A percentile compares a stretch with the other conserved stretches of the same genome.
These are phyloP conservation scores for Cathartes aura DNA, from an alignment of 2,113 vertebrate species.

Conservation along the genomic window DNA sequence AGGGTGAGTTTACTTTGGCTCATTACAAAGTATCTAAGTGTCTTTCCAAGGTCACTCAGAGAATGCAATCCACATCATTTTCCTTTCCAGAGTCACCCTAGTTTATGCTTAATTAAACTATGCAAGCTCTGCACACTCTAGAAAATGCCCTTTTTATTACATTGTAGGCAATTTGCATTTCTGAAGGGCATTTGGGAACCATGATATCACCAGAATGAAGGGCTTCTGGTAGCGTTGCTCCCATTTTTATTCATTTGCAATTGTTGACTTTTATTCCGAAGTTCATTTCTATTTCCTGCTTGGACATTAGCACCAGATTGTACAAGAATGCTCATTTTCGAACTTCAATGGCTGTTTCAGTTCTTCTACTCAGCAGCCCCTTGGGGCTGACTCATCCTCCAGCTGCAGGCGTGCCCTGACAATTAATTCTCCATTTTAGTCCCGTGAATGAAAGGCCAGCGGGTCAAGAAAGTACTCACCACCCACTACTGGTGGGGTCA, in stretches of 20 bases:
- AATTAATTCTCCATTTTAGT: conserved; percentile 33
- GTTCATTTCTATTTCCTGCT: conserved; percentile 67
- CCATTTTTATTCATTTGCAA: conserved; percentile 40
- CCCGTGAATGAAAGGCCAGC: background rate
- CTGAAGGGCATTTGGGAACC: conserved; percentile 61
- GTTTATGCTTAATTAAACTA: conserved; percentile 71
- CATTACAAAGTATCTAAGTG: background rate
- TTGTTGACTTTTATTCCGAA: conserved; percentile 54
- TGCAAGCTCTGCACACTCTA: conserved; percentile 68
- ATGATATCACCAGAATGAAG: conserved; percentile 44
- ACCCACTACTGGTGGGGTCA: background rate
- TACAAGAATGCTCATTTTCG: conserved; percentile 53
- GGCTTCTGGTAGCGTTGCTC: conserved; percentile 14
- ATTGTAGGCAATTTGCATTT: conserved; percentile 44
- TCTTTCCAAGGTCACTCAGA: conserved; percentile 50
- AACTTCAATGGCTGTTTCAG: background rate
- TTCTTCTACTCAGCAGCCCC: conserved; percentile 51
- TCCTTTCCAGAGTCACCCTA: conserved; percentile 56
- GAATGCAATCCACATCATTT: conserved; percentile 56
- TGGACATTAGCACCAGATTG: conserved; percentile 55
- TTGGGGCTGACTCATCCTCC: conserved; percentile 50
- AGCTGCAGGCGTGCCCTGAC: conserved; percentile 48
- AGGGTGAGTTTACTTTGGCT: background rate
- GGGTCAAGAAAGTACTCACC: background rate
- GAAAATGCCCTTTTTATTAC: conserved; percentile 67